Evolutionary conservation across 2,113 vertebrate genomes (phyloP).

Genomic region (Phylloscopus trochiloides): DNA sequence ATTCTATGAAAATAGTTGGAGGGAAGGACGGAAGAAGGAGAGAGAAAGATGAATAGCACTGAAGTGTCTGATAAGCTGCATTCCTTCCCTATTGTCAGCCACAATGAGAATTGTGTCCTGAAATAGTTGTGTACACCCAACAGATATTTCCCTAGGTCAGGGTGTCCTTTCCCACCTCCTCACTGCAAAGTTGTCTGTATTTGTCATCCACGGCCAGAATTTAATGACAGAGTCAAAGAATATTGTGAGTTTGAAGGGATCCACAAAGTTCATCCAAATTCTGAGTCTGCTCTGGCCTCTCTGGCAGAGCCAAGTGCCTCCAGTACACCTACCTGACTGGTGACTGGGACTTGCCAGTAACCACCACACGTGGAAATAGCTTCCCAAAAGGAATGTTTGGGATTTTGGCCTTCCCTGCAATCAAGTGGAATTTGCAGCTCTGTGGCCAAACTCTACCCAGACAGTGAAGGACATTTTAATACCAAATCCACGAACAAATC

Average conservation of each 20-base stretch:
- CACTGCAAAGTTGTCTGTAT: background rate
- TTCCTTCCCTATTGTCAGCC: background rate
- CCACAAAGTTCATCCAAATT: background rate
- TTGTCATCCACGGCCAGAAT: background rate
- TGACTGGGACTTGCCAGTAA: background rate
- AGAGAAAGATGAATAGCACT: background rate
- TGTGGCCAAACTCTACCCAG: constrained; percentile 2
- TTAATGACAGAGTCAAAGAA: background rate
- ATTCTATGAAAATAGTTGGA: background rate
- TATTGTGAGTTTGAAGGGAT: background rate
- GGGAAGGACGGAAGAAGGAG: background rate
- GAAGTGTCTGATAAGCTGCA: background rate
- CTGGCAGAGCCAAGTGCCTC: background rate
- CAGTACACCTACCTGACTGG: background rate
- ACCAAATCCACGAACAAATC: constrained; percentile 54
- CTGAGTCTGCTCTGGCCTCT: background rate
- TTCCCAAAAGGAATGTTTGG: background rate
- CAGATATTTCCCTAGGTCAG: background rate
- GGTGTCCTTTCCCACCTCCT: background rate
- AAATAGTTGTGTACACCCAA: background rate
- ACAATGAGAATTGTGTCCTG: background rate
- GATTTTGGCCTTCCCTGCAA: background rate
- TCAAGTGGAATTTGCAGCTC: background rate
- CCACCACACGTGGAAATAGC: accelerated
- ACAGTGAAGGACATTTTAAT: constrained; percentile 51